Conservation (phyloP, 2,113 vertebrate genomes). For the Periophthalmus modestus region DNA sequence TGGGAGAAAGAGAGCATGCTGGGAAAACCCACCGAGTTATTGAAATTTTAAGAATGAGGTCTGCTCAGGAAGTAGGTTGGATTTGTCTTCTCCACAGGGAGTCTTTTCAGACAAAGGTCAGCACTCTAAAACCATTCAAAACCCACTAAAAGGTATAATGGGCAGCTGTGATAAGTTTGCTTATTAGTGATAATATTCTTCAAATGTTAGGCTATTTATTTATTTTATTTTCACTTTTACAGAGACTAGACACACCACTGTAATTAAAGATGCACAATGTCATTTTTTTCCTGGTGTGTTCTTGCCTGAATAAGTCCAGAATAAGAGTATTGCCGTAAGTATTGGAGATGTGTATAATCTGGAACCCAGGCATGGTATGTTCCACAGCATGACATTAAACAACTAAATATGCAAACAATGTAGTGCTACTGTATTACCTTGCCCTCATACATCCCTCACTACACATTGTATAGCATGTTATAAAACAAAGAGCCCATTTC, state of each 20-base stretch:
- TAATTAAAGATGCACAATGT: too few relatives aligned
- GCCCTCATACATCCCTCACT: not conserved
- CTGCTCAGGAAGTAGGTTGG: not conserved
- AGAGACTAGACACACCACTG: not conserved
- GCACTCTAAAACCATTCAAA: not conserved
- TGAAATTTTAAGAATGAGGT: conserved; percentile 5
- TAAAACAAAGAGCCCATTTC: not conserved
- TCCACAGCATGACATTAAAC: too few relatives aligned
- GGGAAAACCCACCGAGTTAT: conserved; percentile 21
- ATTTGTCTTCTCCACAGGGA: not conserved
- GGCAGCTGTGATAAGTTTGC: not conserved
- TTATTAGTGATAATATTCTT: not conserved
- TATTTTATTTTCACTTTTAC: not conserved
- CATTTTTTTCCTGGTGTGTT: too few relatives aligned
- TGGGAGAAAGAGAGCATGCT: conserved; percentile 18
- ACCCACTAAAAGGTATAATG: not conserved
- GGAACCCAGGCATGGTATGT: too few relatives aligned
- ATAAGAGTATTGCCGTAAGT: too few relatives aligned
- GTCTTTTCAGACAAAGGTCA: conserved; percentile 23
- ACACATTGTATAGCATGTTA: not conserved
- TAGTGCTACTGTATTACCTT: not conserved
- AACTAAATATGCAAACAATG: too few relatives aligned
- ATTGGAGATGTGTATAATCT: too few relatives aligned
- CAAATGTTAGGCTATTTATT: not conserved
- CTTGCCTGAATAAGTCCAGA: too few relatives aligned